Evolutionary conservation across 2,113 vertebrate species (phyloP), one percentile per base, ranked within the genome.

Genomic region (Entosphenus tridentatus): DNA sequence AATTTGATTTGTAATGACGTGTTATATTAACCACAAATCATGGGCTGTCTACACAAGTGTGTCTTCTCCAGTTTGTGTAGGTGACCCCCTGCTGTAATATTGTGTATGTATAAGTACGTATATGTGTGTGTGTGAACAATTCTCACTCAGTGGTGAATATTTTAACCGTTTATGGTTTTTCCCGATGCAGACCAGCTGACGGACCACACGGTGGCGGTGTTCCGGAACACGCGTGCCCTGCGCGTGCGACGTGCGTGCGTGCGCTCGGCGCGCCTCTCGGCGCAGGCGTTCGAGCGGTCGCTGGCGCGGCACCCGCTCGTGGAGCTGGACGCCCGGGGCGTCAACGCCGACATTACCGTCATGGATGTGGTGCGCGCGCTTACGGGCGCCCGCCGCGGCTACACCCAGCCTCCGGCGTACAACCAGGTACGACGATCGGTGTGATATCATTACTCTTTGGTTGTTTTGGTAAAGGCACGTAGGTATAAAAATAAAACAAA

Each of bases 291-390:
- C 75, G 82, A 84, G 75, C 87, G 86, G 71, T 87, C 88, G 1
- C 83, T 98, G 68, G 96, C 91, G 76, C 84, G 86, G 55, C 92
- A 98, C 78, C 86, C 89, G 21, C 79, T 98, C 73, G 80, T 95
- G 67, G 92, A 97, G 77, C 83, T 98, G 12, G 89, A 98, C 67
- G 88, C 92, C 9, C 86, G 91, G 0, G 84, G 87, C 18, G 88
- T 98, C 72, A 98, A 98, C 9, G 88, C 89, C 14, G 93, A 98
- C 72, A 88, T 97, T 74, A 95, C 93, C 1, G 95, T 98, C 74
- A 84, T 88, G 54, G 92, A 98, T 74, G 96, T 98, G 75, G 83
- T 97, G 17, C 87, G 85, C 5, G 88, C 89, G 2, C 85, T 98
- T 65, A 65, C n/a, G n/a, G 62, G 62, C 21, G 62, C 10, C 39